phyloP scores from a whole-genome alignment of 2,797 vertebrate species.

The Hirundo rustica region DNA sequence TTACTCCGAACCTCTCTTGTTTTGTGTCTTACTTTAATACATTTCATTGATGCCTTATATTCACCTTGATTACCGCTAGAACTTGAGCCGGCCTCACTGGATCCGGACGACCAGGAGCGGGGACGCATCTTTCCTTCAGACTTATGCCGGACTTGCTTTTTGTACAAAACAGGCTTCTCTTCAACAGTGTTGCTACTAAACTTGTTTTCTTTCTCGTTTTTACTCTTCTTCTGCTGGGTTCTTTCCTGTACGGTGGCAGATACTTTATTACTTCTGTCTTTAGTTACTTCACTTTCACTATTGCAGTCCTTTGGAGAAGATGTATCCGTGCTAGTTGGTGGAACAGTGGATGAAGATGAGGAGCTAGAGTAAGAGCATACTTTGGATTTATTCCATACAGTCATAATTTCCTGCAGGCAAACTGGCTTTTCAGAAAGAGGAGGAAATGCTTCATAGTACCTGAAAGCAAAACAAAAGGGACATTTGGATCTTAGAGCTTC shows the following conservation, averaged over 20 bases:
- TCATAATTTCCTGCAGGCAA: constrained; percentile 99
- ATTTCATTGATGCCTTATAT: constrained; percentile 81
- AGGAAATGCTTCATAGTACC: constrained; percentile 99
- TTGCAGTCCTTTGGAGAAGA: constrained; percentile 97
- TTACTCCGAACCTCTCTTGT: constrained; percentile 87
- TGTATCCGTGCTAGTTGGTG: constrained; percentile 96
- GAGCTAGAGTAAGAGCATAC: constrained; percentile 91
- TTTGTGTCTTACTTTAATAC: constrained; percentile 89
- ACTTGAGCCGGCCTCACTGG: constrained; percentile 96
- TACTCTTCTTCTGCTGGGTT: constrained; percentile 82
- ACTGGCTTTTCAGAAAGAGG: constrained; percentile 97
- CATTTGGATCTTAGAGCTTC: neutral
- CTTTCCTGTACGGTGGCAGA: constrained; percentile 75
- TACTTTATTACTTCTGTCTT: constrained; percentile 79
- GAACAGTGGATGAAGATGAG: constrained; percentile 93
- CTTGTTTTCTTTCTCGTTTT: constrained; percentile 90
- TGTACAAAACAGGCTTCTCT: constrained; percentile 82
- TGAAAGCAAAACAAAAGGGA: constrained; percentile 58
- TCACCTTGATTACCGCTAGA: constrained; percentile 93
- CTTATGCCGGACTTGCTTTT: constrained; percentile 87
- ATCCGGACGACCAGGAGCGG: constrained; percentile 97
- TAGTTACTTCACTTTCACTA: constrained; percentile 89
- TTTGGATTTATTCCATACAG: constrained; percentile 98
- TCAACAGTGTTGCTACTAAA: constrained; percentile 77
- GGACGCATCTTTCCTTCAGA: constrained; percentile 89